Evolutionary conservation across 2,797 vertebrate genomes (phyloP).

Genomic region (Tokudaia muenninki): DNA sequence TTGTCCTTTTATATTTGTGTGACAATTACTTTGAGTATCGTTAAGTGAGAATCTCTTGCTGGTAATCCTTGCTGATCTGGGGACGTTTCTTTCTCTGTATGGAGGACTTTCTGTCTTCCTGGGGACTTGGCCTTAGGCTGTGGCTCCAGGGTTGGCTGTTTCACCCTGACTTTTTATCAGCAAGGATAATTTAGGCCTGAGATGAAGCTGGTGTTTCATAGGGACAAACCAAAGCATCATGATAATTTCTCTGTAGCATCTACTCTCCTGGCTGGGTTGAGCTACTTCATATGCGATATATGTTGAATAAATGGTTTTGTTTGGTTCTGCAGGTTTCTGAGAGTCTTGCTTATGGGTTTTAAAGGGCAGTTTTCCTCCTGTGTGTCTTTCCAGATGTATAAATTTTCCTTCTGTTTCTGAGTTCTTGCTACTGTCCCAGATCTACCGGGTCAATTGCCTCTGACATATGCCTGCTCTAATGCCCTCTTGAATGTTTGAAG

Average conservation of each 20-base stretch:
- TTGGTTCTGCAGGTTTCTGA: background rate
- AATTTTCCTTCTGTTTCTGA: background rate
- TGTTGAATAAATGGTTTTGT: background rate
- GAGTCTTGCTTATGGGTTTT: background rate
- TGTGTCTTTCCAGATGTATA: background rate
- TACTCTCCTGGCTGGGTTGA: background rate
- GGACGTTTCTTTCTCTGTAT: background rate
- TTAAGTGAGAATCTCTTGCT: background rate
- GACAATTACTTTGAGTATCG: background rate
- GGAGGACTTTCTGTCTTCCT: background rate
- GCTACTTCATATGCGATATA: background rate
- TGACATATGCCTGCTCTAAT: background rate
- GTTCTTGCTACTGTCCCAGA: background rate
- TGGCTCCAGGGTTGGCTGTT: background rate
- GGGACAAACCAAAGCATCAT: background rate
- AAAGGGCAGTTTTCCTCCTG: slow-evolving; percentile 33
- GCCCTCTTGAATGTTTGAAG: background rate
- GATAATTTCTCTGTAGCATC: background rate
- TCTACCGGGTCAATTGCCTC: background rate
- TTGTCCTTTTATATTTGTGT: background rate
- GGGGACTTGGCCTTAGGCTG: background rate
- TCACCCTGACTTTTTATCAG: background rate
- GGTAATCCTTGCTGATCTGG: background rate
- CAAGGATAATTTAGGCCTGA: background rate
- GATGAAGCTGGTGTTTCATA: background rate